phyloP scores from a whole-genome alignment of 2,888 invertebrate genomes.

The Cenopis cana region DNA sequence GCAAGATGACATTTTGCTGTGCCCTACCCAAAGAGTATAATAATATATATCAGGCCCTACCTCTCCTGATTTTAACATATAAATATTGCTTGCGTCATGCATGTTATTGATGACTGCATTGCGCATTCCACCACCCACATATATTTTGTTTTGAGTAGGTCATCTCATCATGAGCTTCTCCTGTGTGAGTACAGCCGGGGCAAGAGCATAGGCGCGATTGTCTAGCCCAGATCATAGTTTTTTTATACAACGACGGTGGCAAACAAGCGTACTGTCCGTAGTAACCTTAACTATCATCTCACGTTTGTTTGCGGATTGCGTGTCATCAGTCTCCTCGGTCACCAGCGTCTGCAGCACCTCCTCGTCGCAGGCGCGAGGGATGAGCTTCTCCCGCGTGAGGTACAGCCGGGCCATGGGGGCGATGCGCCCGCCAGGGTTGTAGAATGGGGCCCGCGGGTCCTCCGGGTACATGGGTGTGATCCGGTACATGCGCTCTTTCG shows the following conservation, averaged over 20 bases:
- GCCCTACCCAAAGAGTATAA: too few relatives aligned
- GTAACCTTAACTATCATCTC: conserved; percentile 59
- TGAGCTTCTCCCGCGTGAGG: conserved; percentile 89
- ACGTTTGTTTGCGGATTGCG: conserved; percentile 89
- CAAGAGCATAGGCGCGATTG: conserved; percentile 94
- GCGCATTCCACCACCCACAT: too few relatives aligned
- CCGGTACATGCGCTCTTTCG: conserved; percentile 93
- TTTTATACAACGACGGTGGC: too few relatives aligned
- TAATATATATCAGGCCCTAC: too few relatives aligned
- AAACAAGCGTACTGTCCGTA: too few relatives aligned
- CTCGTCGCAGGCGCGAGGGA: conserved; percentile 90
- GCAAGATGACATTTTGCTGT: too few relatives aligned
- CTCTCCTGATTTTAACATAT: too few relatives aligned
- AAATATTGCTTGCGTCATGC: too few relatives aligned
- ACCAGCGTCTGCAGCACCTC: conserved; percentile 84
- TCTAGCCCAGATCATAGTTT: conserved; percentile 54
- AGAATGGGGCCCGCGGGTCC: conserved; percentile 97
- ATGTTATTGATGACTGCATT: too few relatives aligned
- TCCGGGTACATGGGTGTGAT: conserved; percentile 97
- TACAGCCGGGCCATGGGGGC: conserved; percentile 93
- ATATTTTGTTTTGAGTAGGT: too few relatives aligned
- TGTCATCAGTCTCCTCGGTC: conserved; percentile 88
- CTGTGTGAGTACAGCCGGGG: conserved; percentile 91
- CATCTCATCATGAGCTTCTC: conserved; percentile 91
- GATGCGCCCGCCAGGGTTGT: conserved; percentile 88